Conservation (phyloP, 1,140 invertebrate genomes). For the Zeugodacus cucurbitae region DNA sequence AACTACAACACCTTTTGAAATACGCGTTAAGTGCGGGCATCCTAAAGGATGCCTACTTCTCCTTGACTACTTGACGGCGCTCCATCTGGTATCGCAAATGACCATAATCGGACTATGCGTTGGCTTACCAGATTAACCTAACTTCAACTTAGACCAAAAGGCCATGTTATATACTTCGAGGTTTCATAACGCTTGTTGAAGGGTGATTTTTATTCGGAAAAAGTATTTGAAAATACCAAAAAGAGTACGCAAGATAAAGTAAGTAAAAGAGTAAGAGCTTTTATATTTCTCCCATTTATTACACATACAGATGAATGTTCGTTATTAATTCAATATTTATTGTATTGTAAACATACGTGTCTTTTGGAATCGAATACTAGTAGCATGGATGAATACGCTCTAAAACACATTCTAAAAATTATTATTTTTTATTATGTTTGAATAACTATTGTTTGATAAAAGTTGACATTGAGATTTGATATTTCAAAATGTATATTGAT, state of each 20-base stretch:
- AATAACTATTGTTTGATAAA: background rate
- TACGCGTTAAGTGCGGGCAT: too few relatives aligned
- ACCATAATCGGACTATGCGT: too few relatives aligned
- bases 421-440: background rate
- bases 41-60: too few relatives aligned
- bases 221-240: background rate
- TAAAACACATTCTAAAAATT: slow-evolving; percentile 5
- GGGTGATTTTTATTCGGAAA: too few relatives aligned
- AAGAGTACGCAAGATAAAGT: background rate
- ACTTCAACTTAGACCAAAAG: too few relatives aligned
- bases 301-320: slow-evolving; percentile 1
- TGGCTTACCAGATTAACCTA: too few relatives aligned
- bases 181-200: too few relatives aligned
- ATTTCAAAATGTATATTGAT: slow-evolving; percentile 4
- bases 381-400: background rate
- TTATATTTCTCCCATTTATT: slow-evolving; percentile 15
- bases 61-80: too few relatives aligned
- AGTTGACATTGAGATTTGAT: slow-evolving; percentile 6
- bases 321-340: background rate
- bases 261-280: too few relatives aligned
- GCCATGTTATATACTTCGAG: too few relatives aligned
- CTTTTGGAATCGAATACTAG: background rate
- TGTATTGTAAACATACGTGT: background rate
- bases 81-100: too few relatives aligned
- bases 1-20: too few relatives aligned